These are phyloP conservation scores for Ornithoptera priamus DNA, from an alignment of 2,888 invertebrate species.

Conservation along the genomic window DNA sequence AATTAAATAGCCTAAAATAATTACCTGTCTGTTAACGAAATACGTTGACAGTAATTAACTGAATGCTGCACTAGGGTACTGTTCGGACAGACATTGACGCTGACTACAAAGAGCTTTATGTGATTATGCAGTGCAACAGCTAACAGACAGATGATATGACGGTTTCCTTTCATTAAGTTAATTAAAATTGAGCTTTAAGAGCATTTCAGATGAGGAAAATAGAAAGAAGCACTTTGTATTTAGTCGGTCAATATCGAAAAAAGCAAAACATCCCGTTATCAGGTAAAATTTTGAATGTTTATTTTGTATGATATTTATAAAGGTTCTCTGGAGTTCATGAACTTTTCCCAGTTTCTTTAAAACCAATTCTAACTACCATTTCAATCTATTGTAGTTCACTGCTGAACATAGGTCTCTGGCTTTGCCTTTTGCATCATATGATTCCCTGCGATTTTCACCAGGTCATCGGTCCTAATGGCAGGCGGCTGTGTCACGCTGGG, in stretches of 20 bases:
- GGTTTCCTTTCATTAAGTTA: slow-evolving; percentile 6
- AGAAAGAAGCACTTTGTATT: background rate
- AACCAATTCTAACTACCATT: too few species aligned
- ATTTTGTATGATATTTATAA: too few species aligned
- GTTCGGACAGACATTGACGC: slow-evolving; percentile 7
- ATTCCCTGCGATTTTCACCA: too few species aligned
- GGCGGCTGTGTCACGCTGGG: too few species aligned
- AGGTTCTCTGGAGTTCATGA: too few species aligned
- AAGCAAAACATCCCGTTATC: background rate
- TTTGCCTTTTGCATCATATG: too few species aligned
- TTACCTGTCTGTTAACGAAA: background rate
- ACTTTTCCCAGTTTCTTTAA: too few species aligned
- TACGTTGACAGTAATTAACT: slow-evolving; percentile 9
- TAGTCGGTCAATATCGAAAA: background rate
- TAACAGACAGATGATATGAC: slow-evolving; percentile 5
- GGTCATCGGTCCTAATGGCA: too few species aligned
- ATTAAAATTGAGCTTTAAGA: slow-evolving; percentile 17
- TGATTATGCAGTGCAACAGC: slow-evolving; percentile 1
- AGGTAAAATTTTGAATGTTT: too few species aligned
- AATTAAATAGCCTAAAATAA: background rate
- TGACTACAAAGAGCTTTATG: slow-evolving; percentile 21
- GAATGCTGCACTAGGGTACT: slow-evolving; percentile 8
- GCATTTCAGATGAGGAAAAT: background rate
- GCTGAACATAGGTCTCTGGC: too few species aligned
- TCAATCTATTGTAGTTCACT: too few species aligned